Conservation (phyloP, 2,113 vertebrate genomes). For the Nerophis lumbriciformis region DNA sequence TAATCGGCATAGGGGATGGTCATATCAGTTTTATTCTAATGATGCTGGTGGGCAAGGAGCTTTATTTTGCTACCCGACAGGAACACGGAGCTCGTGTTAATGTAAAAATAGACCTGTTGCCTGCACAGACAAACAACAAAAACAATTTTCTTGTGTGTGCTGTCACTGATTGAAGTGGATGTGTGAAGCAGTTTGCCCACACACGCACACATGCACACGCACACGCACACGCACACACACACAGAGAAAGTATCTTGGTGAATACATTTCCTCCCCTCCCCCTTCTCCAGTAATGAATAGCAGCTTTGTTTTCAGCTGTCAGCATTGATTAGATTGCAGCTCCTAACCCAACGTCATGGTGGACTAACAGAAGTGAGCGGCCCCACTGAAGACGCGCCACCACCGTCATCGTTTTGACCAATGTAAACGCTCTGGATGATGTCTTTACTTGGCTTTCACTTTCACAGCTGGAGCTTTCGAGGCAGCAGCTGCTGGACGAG, state of each 20-base stretch:
- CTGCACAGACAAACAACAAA: conserved; percentile 1
- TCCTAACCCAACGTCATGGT: conserved; percentile 46
- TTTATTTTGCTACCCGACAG: conserved; percentile 18
- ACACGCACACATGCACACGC: neutral
- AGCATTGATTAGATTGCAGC: conserved; percentile 46
- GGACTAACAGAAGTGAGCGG: conserved; percentile 43
- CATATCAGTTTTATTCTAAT: conserved; percentile 16
- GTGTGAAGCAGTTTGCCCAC: conserved; percentile 45
- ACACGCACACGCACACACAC: too few relatives aligned
- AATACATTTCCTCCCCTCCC: conserved; percentile 44
- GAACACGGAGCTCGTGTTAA: conserved; percentile 25
- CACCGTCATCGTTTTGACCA: neutral
- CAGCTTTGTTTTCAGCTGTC: conserved; percentile 59
- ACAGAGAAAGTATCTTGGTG: conserved; percentile 33
- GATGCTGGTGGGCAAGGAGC: conserved; percentile 18
- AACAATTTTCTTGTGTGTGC: conserved; percentile 5
- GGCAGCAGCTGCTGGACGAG: conserved; percentile 19
- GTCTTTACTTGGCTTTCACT: conserved; percentile 69
- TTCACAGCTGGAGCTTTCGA: conserved; percentile 44
- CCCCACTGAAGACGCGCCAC: conserved; percentile 7
- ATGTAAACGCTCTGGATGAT: conserved; percentile 1
- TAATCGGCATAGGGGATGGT: conserved; percentile 9
- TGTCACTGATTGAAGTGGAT: conserved; percentile 17
- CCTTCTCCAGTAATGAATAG: conserved; percentile 41
- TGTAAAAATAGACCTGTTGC: conserved; percentile 30